Conservation (phyloP, 2,888 invertebrate species). For the Drosophila ochracea region DNA sequence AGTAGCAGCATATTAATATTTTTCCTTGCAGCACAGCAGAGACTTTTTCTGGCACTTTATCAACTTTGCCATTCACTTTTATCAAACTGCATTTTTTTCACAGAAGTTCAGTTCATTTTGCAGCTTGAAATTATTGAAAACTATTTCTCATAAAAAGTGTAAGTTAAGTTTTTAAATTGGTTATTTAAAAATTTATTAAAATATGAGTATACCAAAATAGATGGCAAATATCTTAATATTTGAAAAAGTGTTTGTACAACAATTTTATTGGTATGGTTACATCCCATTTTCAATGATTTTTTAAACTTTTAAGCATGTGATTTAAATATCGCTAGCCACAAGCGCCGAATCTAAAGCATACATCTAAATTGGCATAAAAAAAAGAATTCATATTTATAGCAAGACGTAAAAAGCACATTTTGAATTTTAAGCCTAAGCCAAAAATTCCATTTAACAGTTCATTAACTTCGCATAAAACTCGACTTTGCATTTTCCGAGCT, state of each 20-base stretch:
- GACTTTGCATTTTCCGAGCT: conserved; percentile 2
- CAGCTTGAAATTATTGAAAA: conserved; percentile 19
- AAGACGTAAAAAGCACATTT: not conserved
- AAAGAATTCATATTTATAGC: not conserved
- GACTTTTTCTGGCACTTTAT: not conserved
- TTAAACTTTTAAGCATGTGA: not conserved
- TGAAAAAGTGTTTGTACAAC: not conserved
- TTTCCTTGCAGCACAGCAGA: conserved; percentile 1
- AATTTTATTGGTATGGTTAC: not conserved
- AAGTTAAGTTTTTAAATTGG: not conserved
- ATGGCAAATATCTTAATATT: not conserved
- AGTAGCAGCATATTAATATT: conserved; percentile 11
- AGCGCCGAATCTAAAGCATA: not conserved
- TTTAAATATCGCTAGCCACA: not conserved
- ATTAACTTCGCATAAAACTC: conserved; percentile 15
- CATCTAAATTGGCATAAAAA: not conserved
- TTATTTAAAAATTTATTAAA: not conserved
- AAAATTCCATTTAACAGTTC: conserved; percentile 23
- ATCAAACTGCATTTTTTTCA: conserved; percentile 1
- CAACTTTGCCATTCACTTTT: conserved; percentile 2
- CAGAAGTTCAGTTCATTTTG: conserved; percentile 26
- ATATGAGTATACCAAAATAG: not conserved
- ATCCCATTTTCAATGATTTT: not conserved
- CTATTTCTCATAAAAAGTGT: not conserved
- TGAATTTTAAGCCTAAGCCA: not conserved